Percentiles rank a stretch among this genome's conserved stretches.
Conservation (phyloP, 53 echinoderm and acorn worm species). For the Antedon mediterranea region DNA sequence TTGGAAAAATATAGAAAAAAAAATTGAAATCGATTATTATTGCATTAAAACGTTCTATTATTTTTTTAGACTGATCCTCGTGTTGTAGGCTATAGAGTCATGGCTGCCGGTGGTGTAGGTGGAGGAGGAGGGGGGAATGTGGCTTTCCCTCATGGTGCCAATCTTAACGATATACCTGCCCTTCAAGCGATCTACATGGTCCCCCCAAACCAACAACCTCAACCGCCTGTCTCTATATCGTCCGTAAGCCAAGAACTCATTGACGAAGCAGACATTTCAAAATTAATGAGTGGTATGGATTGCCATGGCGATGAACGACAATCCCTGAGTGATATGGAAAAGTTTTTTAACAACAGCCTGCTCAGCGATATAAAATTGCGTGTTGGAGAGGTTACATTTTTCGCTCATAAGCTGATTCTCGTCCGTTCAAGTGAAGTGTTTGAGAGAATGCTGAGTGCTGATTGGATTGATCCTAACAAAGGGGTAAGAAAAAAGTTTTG, state of each 20-base stretch:
- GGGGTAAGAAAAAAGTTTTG: slow-evolving; percentile 55
- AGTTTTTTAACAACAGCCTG: slow-evolving; percentile 73
- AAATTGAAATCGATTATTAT: background rate
- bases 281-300: slow-evolving; percentile 31
- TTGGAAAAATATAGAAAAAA: background rate
- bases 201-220: slow-evolving; percentile 55
- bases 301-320: slow-evolving; percentile 79
- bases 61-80: slow-evolving; percentile 68
- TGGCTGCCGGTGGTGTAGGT: slow-evolving; percentile 59
- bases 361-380: slow-evolving; percentile 86
- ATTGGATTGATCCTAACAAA: slow-evolving; percentile 76
- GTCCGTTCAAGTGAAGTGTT: slow-evolving; percentile 94
- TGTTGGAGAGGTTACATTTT: slow-evolving; percentile 67
- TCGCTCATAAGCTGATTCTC: slow-evolving; percentile 81
- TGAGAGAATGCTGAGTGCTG: slow-evolving; percentile 95
- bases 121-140: slow-evolving; percentile 12
- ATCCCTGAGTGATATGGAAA: slow-evolving; percentile 62
- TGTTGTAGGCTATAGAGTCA: slow-evolving; percentile 85
- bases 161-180: slow-evolving; percentile 45
- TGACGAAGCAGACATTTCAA: background rate
- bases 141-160: slow-evolving; percentile 11
- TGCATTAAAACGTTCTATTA: background rate
- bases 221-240: slow-evolving; percentile 65
- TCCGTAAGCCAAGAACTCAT: slow-evolving; percentile 35
- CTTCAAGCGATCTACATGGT: slow-evolving; percentile 72